Evolutionary conservation across 92 coral and sea anemone genomes (phyloP).

Genomic region (Blastomussa wellsi): DNA sequence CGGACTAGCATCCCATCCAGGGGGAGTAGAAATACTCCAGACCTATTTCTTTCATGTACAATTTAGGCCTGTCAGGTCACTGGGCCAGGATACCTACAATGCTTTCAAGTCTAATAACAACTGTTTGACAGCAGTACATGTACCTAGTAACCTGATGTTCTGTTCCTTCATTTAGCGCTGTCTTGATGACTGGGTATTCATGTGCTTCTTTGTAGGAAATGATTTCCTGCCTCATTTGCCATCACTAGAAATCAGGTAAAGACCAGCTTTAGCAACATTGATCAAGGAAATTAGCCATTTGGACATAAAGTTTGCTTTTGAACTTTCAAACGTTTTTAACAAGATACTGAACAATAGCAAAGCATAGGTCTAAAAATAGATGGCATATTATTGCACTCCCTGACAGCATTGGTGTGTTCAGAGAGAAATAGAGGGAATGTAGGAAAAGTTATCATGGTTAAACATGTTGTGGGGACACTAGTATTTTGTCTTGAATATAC

Average conservation of each 20-base stretch:
- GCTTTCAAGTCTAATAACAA: background rate
- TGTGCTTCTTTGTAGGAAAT: slow-evolving; percentile 99
- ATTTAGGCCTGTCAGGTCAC: too few species aligned
- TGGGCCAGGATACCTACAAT: background rate
- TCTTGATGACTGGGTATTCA: slow-evolving; percentile 99
- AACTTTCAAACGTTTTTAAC: background rate
- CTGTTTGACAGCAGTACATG: background rate
- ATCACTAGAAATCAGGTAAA: slow-evolving; percentile 93
- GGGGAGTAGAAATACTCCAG: too few species aligned
- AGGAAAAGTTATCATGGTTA: too few species aligned
- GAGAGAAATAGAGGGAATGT: too few species aligned
- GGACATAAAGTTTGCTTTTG: background rate
- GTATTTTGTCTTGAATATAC: too few species aligned
- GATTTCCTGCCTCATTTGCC: slow-evolving; percentile 98
- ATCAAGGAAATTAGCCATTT: background rate
- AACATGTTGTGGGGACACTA: too few species aligned
- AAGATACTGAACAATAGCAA: background rate
- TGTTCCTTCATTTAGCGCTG: slow-evolving; percentile 73
- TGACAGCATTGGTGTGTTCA: too few species aligned
- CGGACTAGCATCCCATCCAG: too few species aligned
- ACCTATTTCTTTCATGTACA: too few species aligned
- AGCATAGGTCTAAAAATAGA: too few species aligned
- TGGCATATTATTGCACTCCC: too few species aligned
- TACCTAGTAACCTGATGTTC: slow-evolving; percentile 16
- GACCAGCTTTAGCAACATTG: background rate